Conservation (phyloP, 2,113 vertebrate genomes). For the Theropithecus gelada region DNA sequence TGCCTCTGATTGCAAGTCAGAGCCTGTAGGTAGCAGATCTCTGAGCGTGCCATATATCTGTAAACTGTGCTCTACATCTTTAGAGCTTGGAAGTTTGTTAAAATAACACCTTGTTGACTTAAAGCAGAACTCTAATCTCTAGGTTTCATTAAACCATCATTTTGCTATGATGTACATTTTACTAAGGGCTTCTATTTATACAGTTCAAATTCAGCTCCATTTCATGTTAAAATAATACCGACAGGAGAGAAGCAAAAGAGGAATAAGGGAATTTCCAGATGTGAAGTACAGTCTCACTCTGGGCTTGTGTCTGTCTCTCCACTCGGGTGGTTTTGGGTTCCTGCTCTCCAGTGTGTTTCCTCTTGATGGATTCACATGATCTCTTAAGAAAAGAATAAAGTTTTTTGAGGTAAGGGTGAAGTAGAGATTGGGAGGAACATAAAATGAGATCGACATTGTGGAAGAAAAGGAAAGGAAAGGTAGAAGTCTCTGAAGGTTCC, state of each 20-base stretch:
- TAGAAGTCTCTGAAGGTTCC: slow-evolving; percentile 28
- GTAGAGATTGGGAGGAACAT: not conserved
- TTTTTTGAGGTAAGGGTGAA: not conserved
- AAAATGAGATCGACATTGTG: not conserved
- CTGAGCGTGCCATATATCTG: not conserved
- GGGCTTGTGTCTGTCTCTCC: not conserved
- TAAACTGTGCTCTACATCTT: not conserved
- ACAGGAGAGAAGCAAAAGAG: not conserved
- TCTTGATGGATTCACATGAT: not conserved
- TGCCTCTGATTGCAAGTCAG: not conserved
- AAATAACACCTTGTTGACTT: slow-evolving; percentile 42
- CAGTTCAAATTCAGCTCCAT: not conserved
- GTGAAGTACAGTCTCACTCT: not conserved
- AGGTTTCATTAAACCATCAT: slow-evolving; percentile 16
- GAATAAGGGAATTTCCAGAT: slow-evolving; percentile 28
- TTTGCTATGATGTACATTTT: slow-evolving; percentile 10
- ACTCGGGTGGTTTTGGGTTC: not conserved
- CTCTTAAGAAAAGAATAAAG: not conserved
- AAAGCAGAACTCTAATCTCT: not conserved
- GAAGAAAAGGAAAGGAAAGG: not conserved
- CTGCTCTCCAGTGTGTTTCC: not conserved
- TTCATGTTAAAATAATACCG: not conserved
- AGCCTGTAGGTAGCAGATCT: not conserved
- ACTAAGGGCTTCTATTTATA: not conserved
- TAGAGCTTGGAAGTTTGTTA: slow-evolving; percentile 40